Percentiles rank a stretch among this genome's conserved stretches.
Conservation (phyloP, 2,797 vertebrate genomes). For the Trichosurus vulpecula region DNA sequence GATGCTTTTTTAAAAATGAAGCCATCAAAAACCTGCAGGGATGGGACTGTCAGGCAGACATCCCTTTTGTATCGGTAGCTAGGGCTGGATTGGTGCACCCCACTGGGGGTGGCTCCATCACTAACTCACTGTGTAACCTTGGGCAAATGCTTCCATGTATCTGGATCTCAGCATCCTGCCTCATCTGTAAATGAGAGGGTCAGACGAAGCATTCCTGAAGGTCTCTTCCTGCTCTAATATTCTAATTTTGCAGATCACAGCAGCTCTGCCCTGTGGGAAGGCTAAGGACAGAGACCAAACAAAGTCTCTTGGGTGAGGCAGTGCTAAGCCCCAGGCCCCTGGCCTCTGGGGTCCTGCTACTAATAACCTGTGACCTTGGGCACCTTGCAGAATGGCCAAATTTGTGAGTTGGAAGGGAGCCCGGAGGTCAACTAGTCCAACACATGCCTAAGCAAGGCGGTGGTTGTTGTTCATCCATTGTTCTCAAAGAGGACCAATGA, state of each 20-base stretch:
- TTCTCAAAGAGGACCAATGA: neutral
- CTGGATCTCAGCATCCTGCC: neutral
- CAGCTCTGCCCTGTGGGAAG: neutral
- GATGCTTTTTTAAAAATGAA: constrained; percentile 81
- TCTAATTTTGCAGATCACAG: neutral
- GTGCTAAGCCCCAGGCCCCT: neutral
- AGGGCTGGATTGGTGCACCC: neutral
- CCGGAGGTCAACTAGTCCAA: neutral
- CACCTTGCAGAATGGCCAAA: neutral
- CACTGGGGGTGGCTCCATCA: neutral
- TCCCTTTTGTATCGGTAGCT: constrained; percentile 76
- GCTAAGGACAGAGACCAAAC: neutral
- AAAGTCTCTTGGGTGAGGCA: neutral
- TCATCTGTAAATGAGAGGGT: neutral
- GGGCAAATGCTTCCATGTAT: neutral
- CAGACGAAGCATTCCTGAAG: neutral
- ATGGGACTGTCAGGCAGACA: constrained; percentile 83
- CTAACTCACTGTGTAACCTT: neutral
- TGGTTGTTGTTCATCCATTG: rapidly evolving
- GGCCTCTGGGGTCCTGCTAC: neutral
- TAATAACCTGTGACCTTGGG: neutral
- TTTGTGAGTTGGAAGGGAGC: neutral
- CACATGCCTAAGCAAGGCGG: neutral
- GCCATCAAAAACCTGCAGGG: constrained; percentile 83
- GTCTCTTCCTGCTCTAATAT: neutral